Evolutionary conservation across 1,140 invertebrate genomes (phyloP).

Genomic region (Drosophila paulistorum): DNA sequence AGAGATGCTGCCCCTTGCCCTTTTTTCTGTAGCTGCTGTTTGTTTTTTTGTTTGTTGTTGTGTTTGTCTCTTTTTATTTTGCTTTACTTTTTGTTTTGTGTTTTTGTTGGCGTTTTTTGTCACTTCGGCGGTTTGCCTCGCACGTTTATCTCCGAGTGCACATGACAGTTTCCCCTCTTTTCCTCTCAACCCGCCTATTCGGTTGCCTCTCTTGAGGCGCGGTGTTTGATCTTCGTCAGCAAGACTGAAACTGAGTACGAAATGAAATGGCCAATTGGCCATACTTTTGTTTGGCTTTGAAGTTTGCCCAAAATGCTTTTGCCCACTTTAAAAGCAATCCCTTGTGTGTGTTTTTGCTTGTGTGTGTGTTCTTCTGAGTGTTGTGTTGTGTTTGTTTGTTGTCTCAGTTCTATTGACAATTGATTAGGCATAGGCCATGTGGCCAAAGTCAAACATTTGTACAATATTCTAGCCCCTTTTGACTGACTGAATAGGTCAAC

Average conservation of each 20-base stretch:
- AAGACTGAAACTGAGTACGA: constrained; percentile 38
- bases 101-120: constrained; percentile 62
- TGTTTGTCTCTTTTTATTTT: constrained; percentile 22
- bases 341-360: constrained; percentile 4
- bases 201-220: constrained; percentile 19
- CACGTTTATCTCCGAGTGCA: constrained; percentile 70
- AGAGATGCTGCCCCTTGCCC: constrained; percentile 22
- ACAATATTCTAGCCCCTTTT: constrained; percentile 21
- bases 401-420: constrained; percentile 46
- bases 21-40: constrained; percentile 17
- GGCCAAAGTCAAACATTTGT: constrained; percentile 33
- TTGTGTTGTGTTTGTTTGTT: constrained; percentile 9
- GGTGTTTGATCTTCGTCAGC: constrained; percentile 77
- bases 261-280: constrained; percentile 28
- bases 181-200: neutral
- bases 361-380: neutral
- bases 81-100: constrained; percentile 37
- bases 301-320: constrained; percentile 36
- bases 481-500: constrained; percentile 8
- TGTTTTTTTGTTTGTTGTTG: constrained; percentile 25
- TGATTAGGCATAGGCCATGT: constrained; percentile 53
- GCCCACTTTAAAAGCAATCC: neutral
- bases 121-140: constrained; percentile 72
- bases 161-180: constrained; percentile 21
- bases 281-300: constrained; percentile 54